Evolutionary conservation across 2,113 vertebrate genomes (phyloP), one percentile per base, ranked within the genome.

Genomic region (Chloropsis cyanopogon): DNA sequence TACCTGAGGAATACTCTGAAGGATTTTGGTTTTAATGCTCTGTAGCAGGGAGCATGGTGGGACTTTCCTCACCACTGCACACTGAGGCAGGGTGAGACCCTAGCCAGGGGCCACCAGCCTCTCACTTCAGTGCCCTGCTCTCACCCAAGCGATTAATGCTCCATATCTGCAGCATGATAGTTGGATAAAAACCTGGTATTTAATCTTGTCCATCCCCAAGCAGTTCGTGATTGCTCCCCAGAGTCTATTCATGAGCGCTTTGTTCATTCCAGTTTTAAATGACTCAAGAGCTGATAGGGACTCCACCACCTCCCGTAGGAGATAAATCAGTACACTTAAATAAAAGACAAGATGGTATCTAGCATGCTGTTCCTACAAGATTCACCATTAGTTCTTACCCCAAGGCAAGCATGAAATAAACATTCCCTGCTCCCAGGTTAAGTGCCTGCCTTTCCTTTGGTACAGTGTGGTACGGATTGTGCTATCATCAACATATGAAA

Each of bases 311-410:
- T 96, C 95, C 93, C 72, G 3, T 3, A 93, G 93, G 94, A 96
- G 94, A 96, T 96, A 96, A 96, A 97, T 96, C 95, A 96, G 96
- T 96, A 71, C 72, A 64, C 92, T 96, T 97, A 96, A 92, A 96
- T 96, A 96, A 95, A 95, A 97, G 93, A 82, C 94, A 94, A 97
- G 96, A 97, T 96, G 92, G 90, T 96, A 96, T 97, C 96, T 96
- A 86, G 88, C 92, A 86, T 76, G 95, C 93, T 95, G 92, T 75
- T 96, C 85, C 94, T 90, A 84, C 88, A 93, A 88, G 79, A 57
- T 93, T 92, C 91, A 53, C 95, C 95, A 96, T 96, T 93, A 95
- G 88, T 92, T 95, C 83, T 47, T 92, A 96, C 90, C 95, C 95
- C 92, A 96, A 93, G 94, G 95, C 95, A 97, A 92, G 90, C 86